Percentiles rank a stretch among this genome's conserved stretches.
These are phyloP conservation scores for Rhamphomyia laevipes DNA, from an alignment of 2,888 invertebrate species.

Conservation along the genomic window DNA sequence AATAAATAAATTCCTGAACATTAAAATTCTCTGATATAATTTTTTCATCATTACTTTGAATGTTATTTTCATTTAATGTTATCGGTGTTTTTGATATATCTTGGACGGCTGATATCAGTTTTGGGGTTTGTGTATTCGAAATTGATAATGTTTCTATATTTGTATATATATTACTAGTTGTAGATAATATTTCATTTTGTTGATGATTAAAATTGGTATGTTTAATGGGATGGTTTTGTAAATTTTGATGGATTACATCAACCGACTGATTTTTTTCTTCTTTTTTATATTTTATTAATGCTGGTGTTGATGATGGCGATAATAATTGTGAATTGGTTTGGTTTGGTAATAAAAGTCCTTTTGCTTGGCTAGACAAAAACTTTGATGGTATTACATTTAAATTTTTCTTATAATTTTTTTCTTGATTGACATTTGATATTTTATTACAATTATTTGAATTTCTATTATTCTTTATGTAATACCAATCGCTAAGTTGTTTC, in stretches of 20 bases:
- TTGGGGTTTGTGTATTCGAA: constrained; percentile 3
- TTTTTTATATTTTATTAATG: not conserved
- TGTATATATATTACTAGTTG: too few relatives aligned
- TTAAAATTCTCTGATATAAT: too few relatives aligned
- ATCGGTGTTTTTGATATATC: not conserved
- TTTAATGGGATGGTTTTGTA: constrained; percentile 9
- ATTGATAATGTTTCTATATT: too few relatives aligned
- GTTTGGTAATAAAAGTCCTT: not conserved
- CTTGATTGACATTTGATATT: not conserved
- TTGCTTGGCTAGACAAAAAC: not conserved
- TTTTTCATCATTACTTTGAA: too few relatives aligned
- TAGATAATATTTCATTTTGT: not conserved
- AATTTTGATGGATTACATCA: not conserved
- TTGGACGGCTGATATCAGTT: not conserved
- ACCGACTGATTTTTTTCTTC: not conserved
- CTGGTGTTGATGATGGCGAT: not conserved
- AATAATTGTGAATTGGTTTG: not conserved
- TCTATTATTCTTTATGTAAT: constrained; percentile 18
- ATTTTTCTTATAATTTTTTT: not conserved
- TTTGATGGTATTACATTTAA: not conserved
- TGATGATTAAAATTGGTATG: constrained; percentile 7
- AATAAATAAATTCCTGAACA: too few relatives aligned
- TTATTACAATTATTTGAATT: not conserved
- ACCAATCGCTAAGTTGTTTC: constrained; percentile 23
- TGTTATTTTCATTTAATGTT: not conserved